phyloP scores from a whole-genome alignment of 2,113 vertebrate genomes.

The Oenanthe melanoleuca region DNA sequence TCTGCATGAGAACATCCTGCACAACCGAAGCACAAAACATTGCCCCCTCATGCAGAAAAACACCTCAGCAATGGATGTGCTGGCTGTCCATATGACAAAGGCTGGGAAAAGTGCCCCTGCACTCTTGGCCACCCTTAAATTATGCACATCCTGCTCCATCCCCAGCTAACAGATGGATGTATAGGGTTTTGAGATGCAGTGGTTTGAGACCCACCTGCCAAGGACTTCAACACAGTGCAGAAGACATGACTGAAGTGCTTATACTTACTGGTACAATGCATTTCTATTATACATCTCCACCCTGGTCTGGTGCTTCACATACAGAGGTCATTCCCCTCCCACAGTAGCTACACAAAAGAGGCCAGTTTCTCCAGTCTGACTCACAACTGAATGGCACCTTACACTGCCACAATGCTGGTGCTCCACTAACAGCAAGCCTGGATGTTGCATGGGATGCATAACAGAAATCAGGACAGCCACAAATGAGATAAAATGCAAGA shows the following conservation, averaged over 20 bases:
- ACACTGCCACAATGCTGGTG: not conserved
- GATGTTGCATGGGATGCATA: not conserved
- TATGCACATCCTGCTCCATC: not conserved
- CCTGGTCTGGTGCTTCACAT: not conserved
- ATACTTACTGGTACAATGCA: not conserved
- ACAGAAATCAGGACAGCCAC: not conserved
- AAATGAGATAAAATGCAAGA: not conserved
- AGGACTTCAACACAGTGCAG: not conserved
- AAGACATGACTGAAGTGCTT: not conserved
- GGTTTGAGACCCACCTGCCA: not conserved
- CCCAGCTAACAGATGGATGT: not conserved
- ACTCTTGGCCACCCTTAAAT: not conserved
- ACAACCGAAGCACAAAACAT: not conserved
- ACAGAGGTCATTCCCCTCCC: not conserved
- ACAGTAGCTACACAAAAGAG: rapidly evolving
- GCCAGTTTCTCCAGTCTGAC: not conserved
- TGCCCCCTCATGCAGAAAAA: constrained; percentile 30
- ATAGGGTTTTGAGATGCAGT: no score
- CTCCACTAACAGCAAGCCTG: not conserved
- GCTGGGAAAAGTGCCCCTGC: not conserved
- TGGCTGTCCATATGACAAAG: not conserved
- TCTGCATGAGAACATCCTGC: not conserved
- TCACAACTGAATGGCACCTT: not conserved
- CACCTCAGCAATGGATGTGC: not conserved
- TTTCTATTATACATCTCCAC: not conserved